Evolutionary conservation across 2,113 vertebrate species (phyloP).

Genomic region (Pelvicachromis taeniatus): DNA sequence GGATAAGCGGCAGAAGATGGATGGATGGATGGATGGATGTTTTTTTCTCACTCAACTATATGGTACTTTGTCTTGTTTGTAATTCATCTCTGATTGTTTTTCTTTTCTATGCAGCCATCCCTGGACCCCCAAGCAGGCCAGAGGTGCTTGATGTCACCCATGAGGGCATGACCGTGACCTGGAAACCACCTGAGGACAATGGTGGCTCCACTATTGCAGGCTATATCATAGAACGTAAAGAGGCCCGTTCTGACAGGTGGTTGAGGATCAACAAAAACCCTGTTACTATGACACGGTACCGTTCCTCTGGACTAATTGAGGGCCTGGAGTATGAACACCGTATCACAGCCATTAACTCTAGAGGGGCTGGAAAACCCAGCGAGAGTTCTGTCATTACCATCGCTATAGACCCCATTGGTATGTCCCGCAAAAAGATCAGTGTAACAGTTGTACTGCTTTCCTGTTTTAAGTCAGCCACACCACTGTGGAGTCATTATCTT

Average conservation of each 20-base stretch:
- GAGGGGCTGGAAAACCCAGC: slow-evolving; percentile 91
- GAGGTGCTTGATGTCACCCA: slow-evolving; percentile 90
- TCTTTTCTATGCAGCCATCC: slow-evolving; percentile 76
- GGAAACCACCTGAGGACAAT: slow-evolving; percentile 88
- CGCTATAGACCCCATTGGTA: slow-evolving; percentile 98
- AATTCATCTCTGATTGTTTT: not conserved
- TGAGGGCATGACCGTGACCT: slow-evolving; percentile 96
- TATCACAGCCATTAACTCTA: slow-evolving; percentile 91
- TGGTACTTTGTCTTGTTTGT: not conserved
- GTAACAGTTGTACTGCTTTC: not conserved
- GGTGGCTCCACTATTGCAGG: slow-evolving; percentile 89
- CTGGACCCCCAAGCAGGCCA: slow-evolving; percentile 87
- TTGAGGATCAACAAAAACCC: slow-evolving; percentile 90
- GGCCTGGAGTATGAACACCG: slow-evolving; percentile 94
- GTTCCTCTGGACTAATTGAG: slow-evolving; percentile 92
- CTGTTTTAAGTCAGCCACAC: not conserved
- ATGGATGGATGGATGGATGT: no score
- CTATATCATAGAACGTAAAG: slow-evolving; percentile 95
- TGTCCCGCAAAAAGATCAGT: not conserved
- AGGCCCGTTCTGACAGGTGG: slow-evolving; percentile 91
- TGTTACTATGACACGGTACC: slow-evolving; percentile 96
- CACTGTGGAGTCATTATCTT: not conserved
- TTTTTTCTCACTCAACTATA: not conserved
- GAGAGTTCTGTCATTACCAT: slow-evolving; percentile 82
- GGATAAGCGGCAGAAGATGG: no score